Evolutionary conservation across 2,113 vertebrate genomes (phyloP).

Genomic region (Microcebus griseorufus): DNA sequence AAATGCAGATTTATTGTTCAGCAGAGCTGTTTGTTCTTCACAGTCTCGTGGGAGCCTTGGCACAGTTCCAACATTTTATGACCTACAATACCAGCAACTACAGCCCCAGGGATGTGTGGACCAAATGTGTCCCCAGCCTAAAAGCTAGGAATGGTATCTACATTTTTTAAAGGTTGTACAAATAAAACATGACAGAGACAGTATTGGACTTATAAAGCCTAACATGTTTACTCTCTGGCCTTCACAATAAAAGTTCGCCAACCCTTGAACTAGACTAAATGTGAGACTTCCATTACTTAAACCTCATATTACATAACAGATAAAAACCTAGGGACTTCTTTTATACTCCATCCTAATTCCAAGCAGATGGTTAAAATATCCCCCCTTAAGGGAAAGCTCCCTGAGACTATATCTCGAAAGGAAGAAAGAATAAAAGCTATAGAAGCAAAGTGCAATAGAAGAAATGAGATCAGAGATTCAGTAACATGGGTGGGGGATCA

Average conservation of each 20-base stretch:
- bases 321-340: not conserved
- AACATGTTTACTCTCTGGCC: constrained; percentile 5
- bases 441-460: not conserved
- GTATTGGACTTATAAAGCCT: not conserved
- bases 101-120: not conserved
- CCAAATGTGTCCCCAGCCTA: not conserved
- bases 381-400: not conserved
- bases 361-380: not conserved
- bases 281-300: not conserved
- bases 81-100: not conserved
- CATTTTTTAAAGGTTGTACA: not conserved
- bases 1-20: constrained; percentile 2
- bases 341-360: not conserved
- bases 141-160: not conserved
- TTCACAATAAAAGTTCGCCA: not conserved
- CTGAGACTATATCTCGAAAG: not conserved
- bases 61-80: not conserved
- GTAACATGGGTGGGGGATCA: not conserved
- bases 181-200: not conserved
- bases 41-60: not conserved
- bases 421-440: not conserved
- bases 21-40: not conserved
- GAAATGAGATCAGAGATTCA: not conserved
- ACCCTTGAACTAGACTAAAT: not conserved
- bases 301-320: not conserved